These are phyloP conservation scores for Cranoglanis bouderius DNA, from an alignment of 2,113 vertebrate genomes.

Conservation along the genomic window DNA sequence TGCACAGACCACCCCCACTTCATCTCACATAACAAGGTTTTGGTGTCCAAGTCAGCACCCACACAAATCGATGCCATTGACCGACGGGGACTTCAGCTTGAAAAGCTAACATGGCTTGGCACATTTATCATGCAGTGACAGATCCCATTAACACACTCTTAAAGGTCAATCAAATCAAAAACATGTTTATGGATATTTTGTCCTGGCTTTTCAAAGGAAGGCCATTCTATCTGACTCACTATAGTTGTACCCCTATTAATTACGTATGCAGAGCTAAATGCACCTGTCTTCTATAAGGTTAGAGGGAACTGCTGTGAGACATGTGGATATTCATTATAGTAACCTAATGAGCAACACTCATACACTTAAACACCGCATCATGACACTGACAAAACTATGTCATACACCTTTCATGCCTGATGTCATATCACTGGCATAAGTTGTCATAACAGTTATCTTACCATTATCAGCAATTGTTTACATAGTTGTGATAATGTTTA, in stretches of 20 bases:
- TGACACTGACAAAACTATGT: neutral
- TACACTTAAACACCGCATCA: neutral
- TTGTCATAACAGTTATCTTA: neutral
- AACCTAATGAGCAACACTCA: slow-evolving; percentile 7
- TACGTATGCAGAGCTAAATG: slow-evolving; percentile 32
- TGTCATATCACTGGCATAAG: neutral
- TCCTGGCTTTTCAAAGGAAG: slow-evolving; percentile 33
- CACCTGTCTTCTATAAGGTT: slow-evolving; percentile 26
- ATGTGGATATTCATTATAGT: slow-evolving; percentile 39
- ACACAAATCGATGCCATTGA: slow-evolving; percentile 49
- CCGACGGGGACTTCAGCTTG: slow-evolving; percentile 26
- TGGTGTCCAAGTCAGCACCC: slow-evolving; percentile 40
- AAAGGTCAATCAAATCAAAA: slow-evolving; percentile 59
- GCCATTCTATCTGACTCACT: slow-evolving; percentile 32
- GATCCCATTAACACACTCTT: slow-evolving; percentile 53
- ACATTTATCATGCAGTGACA: slow-evolving; percentile 54
- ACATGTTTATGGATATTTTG: slow-evolving; percentile 57
- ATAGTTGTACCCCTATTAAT: slow-evolving; percentile 29
- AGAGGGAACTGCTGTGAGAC: neutral
- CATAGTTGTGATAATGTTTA: neutral
- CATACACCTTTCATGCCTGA: neutral
- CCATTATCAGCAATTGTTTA: neutral
- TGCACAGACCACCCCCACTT: slow-evolving; percentile 34
- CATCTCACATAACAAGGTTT: slow-evolving; percentile 51
- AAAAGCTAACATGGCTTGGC: slow-evolving; percentile 39